Evolutionary conservation across 2,797 vertebrate species (phyloP).

Genomic region (Manis crassicaudata): DNA sequence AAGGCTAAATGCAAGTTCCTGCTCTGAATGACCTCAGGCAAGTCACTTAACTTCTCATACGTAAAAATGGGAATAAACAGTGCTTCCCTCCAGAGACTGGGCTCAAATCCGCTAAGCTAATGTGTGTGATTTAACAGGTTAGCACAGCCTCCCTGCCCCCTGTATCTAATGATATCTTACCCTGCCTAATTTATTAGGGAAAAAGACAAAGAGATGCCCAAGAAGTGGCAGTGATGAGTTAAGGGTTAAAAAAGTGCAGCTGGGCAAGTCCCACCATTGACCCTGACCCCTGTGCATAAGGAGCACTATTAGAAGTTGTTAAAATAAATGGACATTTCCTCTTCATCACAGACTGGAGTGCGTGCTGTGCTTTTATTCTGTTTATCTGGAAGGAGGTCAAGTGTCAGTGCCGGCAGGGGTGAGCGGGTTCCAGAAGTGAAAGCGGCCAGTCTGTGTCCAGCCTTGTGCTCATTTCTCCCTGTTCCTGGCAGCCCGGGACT

Average conservation of each 20-base stretch:
- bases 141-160: not conserved
- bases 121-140: not conserved
- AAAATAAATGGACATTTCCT: not conserved
- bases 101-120: not conserved
- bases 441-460: not conserved
- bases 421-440: not conserved
- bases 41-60: not conserved
- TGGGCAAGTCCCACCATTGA: not conserved
- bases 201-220: not conserved
- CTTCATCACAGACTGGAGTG: not conserved
- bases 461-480: conserved; percentile 17
- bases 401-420: not conserved
- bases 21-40: not conserved
- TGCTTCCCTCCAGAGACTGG: not conserved
- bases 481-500: not conserved
- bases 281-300: not conserved
- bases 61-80: not conserved
- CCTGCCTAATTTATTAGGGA: not conserved
- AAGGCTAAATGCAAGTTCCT: not conserved
- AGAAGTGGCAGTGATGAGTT: not conserved
- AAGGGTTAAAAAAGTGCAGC: not conserved
- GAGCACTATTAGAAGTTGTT: not conserved
- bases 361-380: not conserved
- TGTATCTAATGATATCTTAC: not conserved
- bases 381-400: not conserved